phyloP scores from a whole-genome alignment of 2,797 vertebrate species.

The Lagocephalus sceleratus region DNA sequence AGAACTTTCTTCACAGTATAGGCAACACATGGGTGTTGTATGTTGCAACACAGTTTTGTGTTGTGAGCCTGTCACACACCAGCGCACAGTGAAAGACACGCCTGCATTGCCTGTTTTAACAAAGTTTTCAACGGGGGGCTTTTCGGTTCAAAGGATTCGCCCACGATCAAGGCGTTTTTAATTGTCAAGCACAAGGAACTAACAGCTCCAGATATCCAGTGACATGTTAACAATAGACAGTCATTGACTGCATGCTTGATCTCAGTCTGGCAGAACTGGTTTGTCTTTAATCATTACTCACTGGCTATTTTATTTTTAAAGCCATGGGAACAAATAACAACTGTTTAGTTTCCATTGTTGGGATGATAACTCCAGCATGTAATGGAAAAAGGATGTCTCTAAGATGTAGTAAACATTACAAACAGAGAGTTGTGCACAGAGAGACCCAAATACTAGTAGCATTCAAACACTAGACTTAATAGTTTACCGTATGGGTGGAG shows the following conservation, averaged over 20 bases:
- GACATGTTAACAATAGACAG: too few relatives aligned
- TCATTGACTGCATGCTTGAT: not conserved
- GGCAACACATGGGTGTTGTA: conserved; percentile 7
- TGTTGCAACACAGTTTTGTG: not conserved
- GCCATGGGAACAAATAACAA: not conserved
- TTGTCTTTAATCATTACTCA: conserved; percentile 22
- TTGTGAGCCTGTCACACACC: not conserved
- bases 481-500: conserved; percentile 35
- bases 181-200: too few relatives aligned
- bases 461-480: conserved; percentile 14
- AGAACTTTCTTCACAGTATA: conserved; percentile 14
- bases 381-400: too few relatives aligned
- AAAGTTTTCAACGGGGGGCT: too few relatives aligned
- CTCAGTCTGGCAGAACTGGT: conserved; percentile 22
- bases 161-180: not conserved
- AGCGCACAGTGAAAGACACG: not conserved
- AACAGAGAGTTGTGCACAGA: not conserved
- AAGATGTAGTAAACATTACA: not conserved
- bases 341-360: conserved; percentile 2
- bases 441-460: not conserved
- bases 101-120: too few relatives aligned
- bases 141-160: too few relatives aligned
- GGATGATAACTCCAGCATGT: not conserved
- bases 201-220: too few relatives aligned
- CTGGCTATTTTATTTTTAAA: not conserved